Conservation (phyloP, 2,113 vertebrate genomes). For the Butastur rufipennis region DNA sequence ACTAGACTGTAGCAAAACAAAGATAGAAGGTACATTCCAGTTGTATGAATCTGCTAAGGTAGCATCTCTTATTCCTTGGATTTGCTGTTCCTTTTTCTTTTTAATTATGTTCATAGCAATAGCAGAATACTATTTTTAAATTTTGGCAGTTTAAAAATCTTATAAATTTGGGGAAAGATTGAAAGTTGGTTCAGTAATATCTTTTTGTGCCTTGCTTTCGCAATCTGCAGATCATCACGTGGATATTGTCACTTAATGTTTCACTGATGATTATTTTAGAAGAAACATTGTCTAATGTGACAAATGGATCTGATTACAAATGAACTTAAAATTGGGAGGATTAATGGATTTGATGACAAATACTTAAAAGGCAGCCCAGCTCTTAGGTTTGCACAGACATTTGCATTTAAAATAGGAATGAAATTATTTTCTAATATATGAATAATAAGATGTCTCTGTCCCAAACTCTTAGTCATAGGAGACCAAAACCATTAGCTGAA, state of each 20-base stretch:
- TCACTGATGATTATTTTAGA: neutral
- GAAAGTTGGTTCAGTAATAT: neutral
- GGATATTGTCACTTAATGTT: neutral
- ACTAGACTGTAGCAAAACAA: neutral
- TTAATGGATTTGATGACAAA: slow-evolving; percentile 35
- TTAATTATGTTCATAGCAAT: neutral
- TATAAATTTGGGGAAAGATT: neutral
- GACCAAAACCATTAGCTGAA: slow-evolving; percentile 2
- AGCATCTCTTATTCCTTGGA: neutral
- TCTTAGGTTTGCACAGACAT: neutral
- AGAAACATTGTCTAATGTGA: neutral
- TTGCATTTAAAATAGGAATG: slow-evolving; percentile 15
- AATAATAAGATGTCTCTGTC: slow-evolving; percentile 30
- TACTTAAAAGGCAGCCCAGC: neutral
- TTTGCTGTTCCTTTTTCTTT: neutral
- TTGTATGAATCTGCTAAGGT: neutral
- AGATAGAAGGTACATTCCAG: neutral
- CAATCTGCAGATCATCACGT: neutral
- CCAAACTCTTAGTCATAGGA: slow-evolving; percentile 42
- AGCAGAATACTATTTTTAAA: neutral
- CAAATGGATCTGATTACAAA: slow-evolving; percentile 18
- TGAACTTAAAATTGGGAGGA: neutral
- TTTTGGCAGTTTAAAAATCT: neutral
- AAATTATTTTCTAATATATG: slow-evolving; percentile 53
- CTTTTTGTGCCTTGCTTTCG: neutral